phyloP scores from a whole-genome alignment of 2,888 invertebrate genomes.

The Amphimallon solstitiale region DNA sequence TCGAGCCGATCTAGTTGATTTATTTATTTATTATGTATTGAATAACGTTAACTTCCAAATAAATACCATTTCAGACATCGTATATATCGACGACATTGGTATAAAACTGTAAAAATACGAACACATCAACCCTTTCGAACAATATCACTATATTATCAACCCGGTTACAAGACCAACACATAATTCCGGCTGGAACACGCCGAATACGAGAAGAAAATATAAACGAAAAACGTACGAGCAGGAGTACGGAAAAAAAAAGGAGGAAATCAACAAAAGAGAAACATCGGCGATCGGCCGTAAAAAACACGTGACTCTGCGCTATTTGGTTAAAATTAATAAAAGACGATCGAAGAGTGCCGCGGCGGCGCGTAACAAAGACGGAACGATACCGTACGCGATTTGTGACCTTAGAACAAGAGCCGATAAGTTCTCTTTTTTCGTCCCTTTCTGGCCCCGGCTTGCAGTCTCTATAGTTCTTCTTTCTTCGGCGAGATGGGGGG shows the following conservation, averaged over 20 bases:
- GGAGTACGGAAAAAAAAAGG: slow-evolving; percentile 3
- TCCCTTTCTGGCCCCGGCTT: neutral
- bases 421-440: slow-evolving; percentile 5
- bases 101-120: no score
- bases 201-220: no score
- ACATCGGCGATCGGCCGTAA: slow-evolving; percentile 42
- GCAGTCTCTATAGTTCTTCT: neutral
- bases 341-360: slow-evolving; percentile 40
- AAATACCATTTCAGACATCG: no score
- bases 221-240: neutral
- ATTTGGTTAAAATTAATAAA: slow-evolving; percentile 53
- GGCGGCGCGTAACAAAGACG: neutral
- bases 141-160: no score
- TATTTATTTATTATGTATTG: no score
- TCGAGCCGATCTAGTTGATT: no score
- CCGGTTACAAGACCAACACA: no score
- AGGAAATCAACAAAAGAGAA: slow-evolving; percentile 17
- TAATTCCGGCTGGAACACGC: no score
- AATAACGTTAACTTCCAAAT: no score
- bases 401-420: slow-evolving; percentile 46
- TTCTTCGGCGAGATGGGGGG: neutral
- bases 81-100: no score
- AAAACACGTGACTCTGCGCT: slow-evolving; percentile 51
- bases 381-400: slow-evolving; percentile 42
- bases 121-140: no score